Percentiles rank a stretch among this genome's conserved stretches.
phyloP scores from a whole-genome alignment of 2,888 invertebrate genomes.

The Allolobophora icterica region DNA sequence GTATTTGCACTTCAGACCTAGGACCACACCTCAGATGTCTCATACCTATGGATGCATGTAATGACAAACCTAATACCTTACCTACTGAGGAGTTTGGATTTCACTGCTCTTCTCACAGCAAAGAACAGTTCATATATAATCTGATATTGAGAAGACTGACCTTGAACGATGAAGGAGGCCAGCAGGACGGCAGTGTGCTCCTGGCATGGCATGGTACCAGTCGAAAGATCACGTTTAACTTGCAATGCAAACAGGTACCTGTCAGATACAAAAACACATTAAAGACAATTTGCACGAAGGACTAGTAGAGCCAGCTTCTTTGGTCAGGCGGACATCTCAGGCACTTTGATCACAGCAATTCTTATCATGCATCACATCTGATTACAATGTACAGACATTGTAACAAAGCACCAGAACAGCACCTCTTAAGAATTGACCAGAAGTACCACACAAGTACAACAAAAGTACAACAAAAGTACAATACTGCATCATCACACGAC shows the following conservation, averaged over 20 bases:
- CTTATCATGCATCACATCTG: not conserved
- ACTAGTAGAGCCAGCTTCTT: not conserved
- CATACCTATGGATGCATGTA: not conserved
- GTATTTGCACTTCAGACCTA: too few relatives aligned
- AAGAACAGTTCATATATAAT: not conserved
- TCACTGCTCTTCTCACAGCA: not conserved
- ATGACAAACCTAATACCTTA: not conserved
- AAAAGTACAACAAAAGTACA: too few relatives aligned
- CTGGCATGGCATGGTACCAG: slow-evolving; percentile 91
- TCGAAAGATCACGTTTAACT: slow-evolving; percentile 92
- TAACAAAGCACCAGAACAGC: not conserved
- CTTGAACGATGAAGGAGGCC: slow-evolving; percentile 97
- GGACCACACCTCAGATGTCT: too few relatives aligned
- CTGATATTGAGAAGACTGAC: slow-evolving; percentile 65
- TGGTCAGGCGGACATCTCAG: not conserved
- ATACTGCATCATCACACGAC: too few relatives aligned
- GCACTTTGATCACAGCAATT: not conserved
- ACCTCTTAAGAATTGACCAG: too few relatives aligned
- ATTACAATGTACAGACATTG: not conserved
- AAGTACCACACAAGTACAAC: not conserved
- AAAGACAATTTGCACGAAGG: not conserved
- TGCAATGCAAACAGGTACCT: slow-evolving; percentile 96
- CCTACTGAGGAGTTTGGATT: not conserved
- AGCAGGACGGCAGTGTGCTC: slow-evolving; percentile 97
- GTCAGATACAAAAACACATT: slow-evolving; percentile 34